Conservation (phyloP, 92 coral and sea anemone genomes). For the Zoanthus sansibaricus region DNA sequence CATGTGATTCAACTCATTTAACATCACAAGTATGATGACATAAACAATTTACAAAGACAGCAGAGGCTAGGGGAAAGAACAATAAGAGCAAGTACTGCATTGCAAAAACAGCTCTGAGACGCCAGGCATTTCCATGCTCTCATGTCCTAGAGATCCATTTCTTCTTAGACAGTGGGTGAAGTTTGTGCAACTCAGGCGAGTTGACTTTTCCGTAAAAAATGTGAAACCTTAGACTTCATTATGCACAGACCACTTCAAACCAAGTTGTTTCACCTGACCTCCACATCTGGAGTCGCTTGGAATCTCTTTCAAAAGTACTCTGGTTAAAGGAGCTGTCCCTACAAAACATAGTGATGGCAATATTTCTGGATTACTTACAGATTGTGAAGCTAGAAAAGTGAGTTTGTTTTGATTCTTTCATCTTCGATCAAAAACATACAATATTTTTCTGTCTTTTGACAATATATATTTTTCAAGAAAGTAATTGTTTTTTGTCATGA, state of each 20-base stretch:
- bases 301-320: background rate
- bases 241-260: background rate
- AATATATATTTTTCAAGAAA: background rate
- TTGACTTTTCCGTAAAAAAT: background rate
- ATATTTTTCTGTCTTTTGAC: background rate
- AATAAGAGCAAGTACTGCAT: constrained; percentile 7
- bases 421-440: background rate
- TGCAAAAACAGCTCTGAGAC: background rate
- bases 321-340: background rate
- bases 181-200: background rate
- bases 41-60: background rate
- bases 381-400: background rate
- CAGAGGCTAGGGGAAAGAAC: background rate
- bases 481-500: background rate
- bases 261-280: background rate
- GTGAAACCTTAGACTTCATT: background rate
- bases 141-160: background rate
- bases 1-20: background rate
- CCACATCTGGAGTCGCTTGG: background rate
- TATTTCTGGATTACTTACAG: background rate
- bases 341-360: background rate
- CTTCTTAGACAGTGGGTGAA: background rate
- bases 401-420: background rate
- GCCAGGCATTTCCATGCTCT: constrained; percentile 13
- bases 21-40: constrained; percentile 6